Base-by-base conservation (phyloP, 2,888 invertebrate species). In the Meliscaeva auricollis region DNA sequence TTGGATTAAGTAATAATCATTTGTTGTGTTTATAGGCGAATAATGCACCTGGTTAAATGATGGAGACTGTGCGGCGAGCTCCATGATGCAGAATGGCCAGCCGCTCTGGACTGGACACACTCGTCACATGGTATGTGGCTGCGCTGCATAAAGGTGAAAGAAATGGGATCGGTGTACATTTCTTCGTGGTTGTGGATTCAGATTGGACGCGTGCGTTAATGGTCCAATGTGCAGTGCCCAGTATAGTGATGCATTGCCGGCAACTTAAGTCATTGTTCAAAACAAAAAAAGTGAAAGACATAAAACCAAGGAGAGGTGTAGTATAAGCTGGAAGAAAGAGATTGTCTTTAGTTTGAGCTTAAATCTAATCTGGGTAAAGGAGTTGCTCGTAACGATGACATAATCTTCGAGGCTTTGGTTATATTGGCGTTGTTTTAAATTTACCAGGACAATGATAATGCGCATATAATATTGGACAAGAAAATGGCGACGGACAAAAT, bases 1-100 rank as follows among this genome's bases (percentile, higher is more conserved):
- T 30, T 13, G 66, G 76, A 82, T 82, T 82, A 72, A 82, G 81
- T 82, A 82, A 82, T 82, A 76, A 76, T 66, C 70, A 76, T 81
- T 81, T 76, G 66, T 50, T 75, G 64, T 58, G 50, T 60, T 79
- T 68, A 68, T 46, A 72, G 48, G 20, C 35, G 69, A 79, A 66
- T 66, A 69, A 50, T 58, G 41, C 68, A 62, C 74, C 26, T 35
- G 17, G 41, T 17, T 20, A 13, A 15, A 54, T 62, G 32, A 32
- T 7, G 48, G 72, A 20, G 26, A 58, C 32, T 22, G 41, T 48
- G 9, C 13, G 26, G 9, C 13, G 26, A 22, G 50, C 26, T 11
- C 60, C 52, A 54, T 48, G n/a, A 15, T 30, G 41, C 44, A 9
- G 7, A 26, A 35, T 9, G 38, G 38, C 35, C 35, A 11, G 35